phyloP scores from a whole-genome alignment of 2,888 invertebrate genomes.

The Ophioninae sp. region DNA sequence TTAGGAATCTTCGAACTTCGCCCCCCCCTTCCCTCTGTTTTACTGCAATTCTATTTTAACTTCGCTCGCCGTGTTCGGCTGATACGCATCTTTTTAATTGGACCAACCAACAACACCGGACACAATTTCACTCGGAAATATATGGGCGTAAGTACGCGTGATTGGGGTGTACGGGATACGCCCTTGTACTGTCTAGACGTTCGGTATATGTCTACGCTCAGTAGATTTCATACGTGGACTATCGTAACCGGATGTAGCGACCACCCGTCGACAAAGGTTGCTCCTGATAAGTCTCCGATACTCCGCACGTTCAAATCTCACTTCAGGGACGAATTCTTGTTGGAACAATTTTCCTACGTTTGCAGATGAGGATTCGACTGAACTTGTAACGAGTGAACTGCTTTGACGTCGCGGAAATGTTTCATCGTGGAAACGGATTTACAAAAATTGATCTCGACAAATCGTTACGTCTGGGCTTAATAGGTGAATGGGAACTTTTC shows the following conservation, averaged over 20 bases:
- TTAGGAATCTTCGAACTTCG: neutral
- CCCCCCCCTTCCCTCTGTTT: neutral
- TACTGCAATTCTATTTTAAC: neutral
- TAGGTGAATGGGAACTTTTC: neutral
- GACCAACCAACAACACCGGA: neutral
- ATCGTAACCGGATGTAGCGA: slow-evolving; percentile 25
- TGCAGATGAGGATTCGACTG: neutral
- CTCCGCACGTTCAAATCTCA: neutral
- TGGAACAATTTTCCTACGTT: neutral
- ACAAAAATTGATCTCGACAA: neutral
- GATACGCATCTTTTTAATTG: slow-evolving; percentile 19
- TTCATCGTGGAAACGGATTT: neutral
- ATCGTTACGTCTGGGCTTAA: neutral
- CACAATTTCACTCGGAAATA: neutral
- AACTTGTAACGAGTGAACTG: neutral
- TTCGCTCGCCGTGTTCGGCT: neutral
- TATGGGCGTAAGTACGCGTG: neutral
- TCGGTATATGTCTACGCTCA: neutral
- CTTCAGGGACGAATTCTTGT: neutral
- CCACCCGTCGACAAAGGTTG: neutral
- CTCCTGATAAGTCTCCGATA: slow-evolving; percentile 7
- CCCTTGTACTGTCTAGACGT: neutral
- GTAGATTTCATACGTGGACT: slow-evolving; percentile 2
- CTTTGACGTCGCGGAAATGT: neutral
- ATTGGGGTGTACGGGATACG: neutral